These are phyloP conservation scores for Rhagonycha lutea DNA, from an alignment of 2,888 invertebrate genomes.

Conservation along the genomic window DNA sequence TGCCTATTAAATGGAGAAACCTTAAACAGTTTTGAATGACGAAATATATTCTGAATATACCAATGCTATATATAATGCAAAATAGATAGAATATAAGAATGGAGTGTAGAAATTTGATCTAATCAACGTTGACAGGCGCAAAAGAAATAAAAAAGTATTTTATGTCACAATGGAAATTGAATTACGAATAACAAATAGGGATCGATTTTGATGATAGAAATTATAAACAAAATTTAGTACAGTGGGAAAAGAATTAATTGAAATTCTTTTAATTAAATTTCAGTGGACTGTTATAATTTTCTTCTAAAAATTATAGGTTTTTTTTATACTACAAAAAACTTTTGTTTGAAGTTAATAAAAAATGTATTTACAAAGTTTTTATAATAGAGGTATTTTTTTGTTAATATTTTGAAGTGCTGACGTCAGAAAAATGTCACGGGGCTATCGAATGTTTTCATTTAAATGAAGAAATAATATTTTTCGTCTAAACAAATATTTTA, in stretches of 20 bases:
- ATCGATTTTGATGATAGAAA: neutral
- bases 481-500: neutral
- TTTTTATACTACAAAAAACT: neutral
- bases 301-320: neutral
- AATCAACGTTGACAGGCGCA: neutral
- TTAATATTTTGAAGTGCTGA: constrained; percentile 9
- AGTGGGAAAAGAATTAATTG: neutral
- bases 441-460: constrained; percentile 5
- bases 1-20: neutral
- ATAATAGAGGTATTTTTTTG: neutral
- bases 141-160: neutral
- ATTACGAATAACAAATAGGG: neutral
- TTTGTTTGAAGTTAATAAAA: neutral
- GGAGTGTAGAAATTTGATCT: neutral
- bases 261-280: neutral
- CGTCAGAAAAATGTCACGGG: constrained; percentile 10
- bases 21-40: neutral
- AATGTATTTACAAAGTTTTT: neutral
- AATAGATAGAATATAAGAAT: neutral
- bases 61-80: neutral
- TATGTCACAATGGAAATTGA: neutral
- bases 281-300: neutral
- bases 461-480: neutral
- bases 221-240: neutral
- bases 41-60: neutral